Evolutionary conservation across 2,797 vertebrate species (phyloP).

Genomic region (Simalia tracyae): DNA sequence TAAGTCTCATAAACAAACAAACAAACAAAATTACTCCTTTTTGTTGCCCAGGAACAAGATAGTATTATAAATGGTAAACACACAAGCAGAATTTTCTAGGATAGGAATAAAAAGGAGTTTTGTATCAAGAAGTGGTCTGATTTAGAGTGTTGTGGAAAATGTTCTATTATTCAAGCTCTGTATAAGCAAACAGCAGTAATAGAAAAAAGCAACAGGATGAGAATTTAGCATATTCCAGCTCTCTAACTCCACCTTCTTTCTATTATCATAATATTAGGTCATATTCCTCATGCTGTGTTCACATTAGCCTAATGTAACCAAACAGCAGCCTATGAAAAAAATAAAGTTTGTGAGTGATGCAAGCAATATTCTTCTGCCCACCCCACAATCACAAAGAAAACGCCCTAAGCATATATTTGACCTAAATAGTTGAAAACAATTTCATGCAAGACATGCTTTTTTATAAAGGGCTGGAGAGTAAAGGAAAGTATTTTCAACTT

Average conservation of each 20-base stretch:
- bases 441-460: neutral
- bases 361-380: neutral
- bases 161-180: neutral
- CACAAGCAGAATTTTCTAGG: neutral
- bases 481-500: neutral
- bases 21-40: neutral
- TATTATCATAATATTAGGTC: neutral
- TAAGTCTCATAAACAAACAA: neutral
- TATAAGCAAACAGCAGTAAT: neutral
- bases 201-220: neutral
- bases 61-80: neutral
- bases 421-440: constrained; percentile 35
- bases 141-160: neutral
- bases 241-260: neutral
- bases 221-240: neutral
- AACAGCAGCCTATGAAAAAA: neutral
- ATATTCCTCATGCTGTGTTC: neutral
- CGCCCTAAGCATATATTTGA: constrained; percentile 15
- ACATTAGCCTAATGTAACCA: constrained; percentile 24
- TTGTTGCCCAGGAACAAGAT: neutral
- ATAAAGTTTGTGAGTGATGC: constrained; percentile 10
- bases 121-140: neutral
- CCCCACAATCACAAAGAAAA: neutral
- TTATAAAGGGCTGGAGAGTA: neutral
- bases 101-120: neutral